Conservation (phyloP, 2,797 vertebrate species). For the Galaxias olidus region DNA sequence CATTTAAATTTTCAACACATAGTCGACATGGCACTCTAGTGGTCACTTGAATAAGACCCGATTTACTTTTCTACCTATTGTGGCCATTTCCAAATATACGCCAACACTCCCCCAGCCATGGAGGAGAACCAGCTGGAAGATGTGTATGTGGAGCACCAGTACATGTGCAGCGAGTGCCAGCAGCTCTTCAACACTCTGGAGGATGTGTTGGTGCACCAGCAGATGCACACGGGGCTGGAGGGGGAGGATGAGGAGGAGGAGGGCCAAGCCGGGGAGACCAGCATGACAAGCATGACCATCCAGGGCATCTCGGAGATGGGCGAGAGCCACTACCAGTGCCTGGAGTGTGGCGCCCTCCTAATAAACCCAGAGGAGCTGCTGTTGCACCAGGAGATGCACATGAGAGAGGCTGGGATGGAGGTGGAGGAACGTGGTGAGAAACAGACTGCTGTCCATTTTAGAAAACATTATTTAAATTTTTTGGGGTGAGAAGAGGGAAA, state of each 20-base stretch:
- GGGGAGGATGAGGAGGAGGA: conserved; percentile 53
- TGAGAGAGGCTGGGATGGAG: conserved; percentile 79
- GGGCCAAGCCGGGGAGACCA: background rate
- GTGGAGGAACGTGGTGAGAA: conserved; percentile 70
- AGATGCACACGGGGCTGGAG: conserved; percentile 80
- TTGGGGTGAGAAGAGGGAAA: background rate
- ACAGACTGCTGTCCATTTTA: background rate
- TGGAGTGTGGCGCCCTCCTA: conserved; percentile 88
- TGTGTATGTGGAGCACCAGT: conserved; percentile 87
- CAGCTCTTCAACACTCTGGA: conserved; percentile 87
- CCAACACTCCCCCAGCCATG: conserved; percentile 50
- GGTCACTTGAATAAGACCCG: too few relatives aligned
- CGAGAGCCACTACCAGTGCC: conserved; percentile 88
- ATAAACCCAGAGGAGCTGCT: conserved; percentile 85
- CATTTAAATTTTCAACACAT: too few relatives aligned
- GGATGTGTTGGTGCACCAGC: conserved; percentile 90
- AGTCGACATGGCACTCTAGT: too few relatives aligned
- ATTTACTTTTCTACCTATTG: too few relatives aligned
- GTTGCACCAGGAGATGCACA: conserved; percentile 90
- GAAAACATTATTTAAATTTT: background rate
- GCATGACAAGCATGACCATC: conserved; percentile 41
- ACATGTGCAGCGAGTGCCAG: conserved; percentile 93
- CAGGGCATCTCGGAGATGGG: conserved; percentile 54
- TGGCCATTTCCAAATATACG: background rate
- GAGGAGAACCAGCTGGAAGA: conserved; percentile 77